Evolutionary conservation across 2,113 vertebrate species (phyloP), one percentile per base, ranked within the genome.

Genomic region (Copsychus sechellarum): DNA sequence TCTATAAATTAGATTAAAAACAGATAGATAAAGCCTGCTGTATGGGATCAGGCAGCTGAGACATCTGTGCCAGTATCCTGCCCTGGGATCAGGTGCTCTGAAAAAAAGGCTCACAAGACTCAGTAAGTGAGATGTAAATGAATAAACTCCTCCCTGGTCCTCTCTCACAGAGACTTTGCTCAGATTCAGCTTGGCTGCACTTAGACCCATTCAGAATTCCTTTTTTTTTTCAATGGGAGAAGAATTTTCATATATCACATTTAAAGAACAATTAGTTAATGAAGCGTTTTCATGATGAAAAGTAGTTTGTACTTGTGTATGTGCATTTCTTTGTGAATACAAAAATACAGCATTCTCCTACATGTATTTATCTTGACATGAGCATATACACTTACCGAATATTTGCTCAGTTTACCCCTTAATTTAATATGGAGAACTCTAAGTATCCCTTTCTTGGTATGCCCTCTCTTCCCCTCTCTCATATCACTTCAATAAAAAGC

Each of bases 251-350:
- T 81, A 26, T 36, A 51, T n/a, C n/a, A 6, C 8, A 21, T 70
- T 90, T 73, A 88, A 77, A 88, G 26, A 74, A 7, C n/a, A 87
- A 38, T 9, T 71, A 73, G 33, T 62, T 79, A 78, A 84, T 54
- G 7, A 74, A 71, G 8, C 7, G 71, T 43, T 78, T 92, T 84
- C 64, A 60, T 72, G 19, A 71, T 14, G 9, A 20, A 62, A 94
- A 87, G 14, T n/a, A 36, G 38, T 65, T 78, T 92, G 31, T 69
- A 25, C 13, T 58, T 76, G 31, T 9, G 18, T 45, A 34, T 24
- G 9, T 69, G 5, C n/a, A 56, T 45, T 79, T 92, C 23, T 92
- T 72, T 76, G 24, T 79, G 57, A 88, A 56, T 40, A 56, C 28
- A 42, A 76, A 60, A 22, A 60, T 48, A 57, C 26, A 81, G 17